Conservation (phyloP, 2,113 vertebrate species). For the Ursus arctos region DNA sequence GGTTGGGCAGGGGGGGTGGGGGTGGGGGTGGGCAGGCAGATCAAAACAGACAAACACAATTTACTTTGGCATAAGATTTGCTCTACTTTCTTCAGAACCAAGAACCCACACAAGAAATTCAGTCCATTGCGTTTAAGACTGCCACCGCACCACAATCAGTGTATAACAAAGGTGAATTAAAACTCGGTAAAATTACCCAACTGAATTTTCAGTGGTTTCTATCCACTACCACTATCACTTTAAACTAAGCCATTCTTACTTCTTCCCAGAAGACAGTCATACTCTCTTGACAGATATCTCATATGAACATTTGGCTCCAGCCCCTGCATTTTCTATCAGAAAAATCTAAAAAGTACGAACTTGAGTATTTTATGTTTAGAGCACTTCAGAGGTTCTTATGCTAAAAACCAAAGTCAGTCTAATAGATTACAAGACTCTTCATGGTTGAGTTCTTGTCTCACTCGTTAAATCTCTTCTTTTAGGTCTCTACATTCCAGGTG, state of each 20-base stretch:
- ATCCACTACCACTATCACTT: neutral
- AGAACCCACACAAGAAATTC: neutral
- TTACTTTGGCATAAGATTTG: neutral
- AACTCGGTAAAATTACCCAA: neutral
- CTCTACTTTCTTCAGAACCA: neutral
- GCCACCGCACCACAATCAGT: neutral
- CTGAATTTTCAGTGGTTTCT: neutral
- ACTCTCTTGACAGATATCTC: neutral
- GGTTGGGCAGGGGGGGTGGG: no score
- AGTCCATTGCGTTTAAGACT: neutral
- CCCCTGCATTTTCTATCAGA: neutral
- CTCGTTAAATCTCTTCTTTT: neutral
- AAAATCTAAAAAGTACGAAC: neutral
- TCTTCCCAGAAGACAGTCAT: neutral
- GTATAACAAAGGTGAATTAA: neutral
- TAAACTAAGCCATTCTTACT: neutral
- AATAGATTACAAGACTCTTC: neutral
- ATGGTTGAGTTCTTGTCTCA: neutral
- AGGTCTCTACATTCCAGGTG: neutral
- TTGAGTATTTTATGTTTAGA: neutral
- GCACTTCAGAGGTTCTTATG: neutral
- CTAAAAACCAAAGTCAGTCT: neutral
- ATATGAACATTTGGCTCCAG: neutral
- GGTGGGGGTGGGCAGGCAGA: no score
- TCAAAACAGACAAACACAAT: neutral